These are phyloP conservation scores for Watsonalla cultraria DNA, from an alignment of 2,888 invertebrate genomes.

Conservation along the genomic window DNA sequence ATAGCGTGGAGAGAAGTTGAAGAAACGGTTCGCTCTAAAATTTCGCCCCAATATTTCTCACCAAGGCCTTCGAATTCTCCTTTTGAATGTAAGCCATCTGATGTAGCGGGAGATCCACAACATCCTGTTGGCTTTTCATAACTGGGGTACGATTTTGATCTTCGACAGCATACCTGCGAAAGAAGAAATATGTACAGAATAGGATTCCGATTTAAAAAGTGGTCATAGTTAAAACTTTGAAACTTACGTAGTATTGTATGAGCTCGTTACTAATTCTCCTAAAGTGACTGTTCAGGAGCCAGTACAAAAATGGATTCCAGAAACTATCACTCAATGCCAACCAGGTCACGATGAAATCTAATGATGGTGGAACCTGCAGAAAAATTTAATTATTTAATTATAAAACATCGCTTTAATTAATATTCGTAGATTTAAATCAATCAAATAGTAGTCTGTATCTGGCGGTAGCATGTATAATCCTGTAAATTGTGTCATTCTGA, in stretches of 20 bases:
- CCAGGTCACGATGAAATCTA: conserved; percentile 93
- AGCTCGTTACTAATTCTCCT: conserved; percentile 88
- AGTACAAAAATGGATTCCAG: conserved; percentile 94
- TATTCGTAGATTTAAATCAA: neutral
- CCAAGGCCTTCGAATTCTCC: conserved; percentile 83
- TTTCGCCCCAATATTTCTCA: conserved; percentile 87
- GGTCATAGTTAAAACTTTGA: neutral
- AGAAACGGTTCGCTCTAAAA: conserved; percentile 86
- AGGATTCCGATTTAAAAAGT: neutral
- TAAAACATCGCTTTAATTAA: neutral
- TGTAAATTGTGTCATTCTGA: too few species aligned
- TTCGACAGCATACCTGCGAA: conserved; percentile 65
- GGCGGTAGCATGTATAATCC: too few species aligned
- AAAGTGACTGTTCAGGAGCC: conserved; percentile 92
- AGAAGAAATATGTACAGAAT: conserved; percentile 3
- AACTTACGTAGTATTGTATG: conserved; percentile 85
- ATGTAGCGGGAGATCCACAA: conserved; percentile 67
- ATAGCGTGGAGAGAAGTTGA: conserved; percentile 86
- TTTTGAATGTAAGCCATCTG: conserved; percentile 71
- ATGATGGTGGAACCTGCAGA: conserved; percentile 85
- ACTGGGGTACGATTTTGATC: conserved; percentile 55
- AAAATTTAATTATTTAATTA: conserved; percentile 2
- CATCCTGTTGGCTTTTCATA: conserved; percentile 71
- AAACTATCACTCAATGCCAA: conserved; percentile 92
- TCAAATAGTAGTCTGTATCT: too few species aligned